These are phyloP conservation scores for Synodontis membranacea DNA, from an alignment of 2,113 vertebrate genomes.

Conservation along the genomic window DNA sequence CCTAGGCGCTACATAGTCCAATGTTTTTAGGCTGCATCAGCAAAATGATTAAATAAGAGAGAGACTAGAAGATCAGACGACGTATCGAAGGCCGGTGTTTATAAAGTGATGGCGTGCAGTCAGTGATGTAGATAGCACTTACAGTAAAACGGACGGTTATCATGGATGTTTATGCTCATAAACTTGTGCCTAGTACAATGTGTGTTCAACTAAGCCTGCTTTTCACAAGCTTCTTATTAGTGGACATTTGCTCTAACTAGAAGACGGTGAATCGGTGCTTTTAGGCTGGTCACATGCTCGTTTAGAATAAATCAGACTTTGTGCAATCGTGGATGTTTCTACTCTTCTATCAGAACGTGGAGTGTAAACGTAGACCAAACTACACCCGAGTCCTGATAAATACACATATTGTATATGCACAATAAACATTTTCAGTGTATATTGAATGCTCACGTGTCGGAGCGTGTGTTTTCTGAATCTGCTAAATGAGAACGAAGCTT, in stretches of 20 bases:
- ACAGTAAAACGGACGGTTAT: slow-evolving; percentile 24
- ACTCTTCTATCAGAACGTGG: slow-evolving; percentile 62
- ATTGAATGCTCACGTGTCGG: not conserved
- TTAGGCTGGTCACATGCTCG: slow-evolving; percentile 41
- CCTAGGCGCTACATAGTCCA: slow-evolving; percentile 30
- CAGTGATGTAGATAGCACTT: slow-evolving; percentile 14
- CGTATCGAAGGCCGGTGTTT: not conserved
- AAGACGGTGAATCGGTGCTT: slow-evolving; percentile 12
- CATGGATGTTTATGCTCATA: slow-evolving; percentile 25
- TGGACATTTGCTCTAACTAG: slow-evolving; percentile 27
- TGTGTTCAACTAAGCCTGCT: slow-evolving; percentile 17
- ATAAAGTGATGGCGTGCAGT: slow-evolving; percentile 39
- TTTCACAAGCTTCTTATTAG: slow-evolving; percentile 38
- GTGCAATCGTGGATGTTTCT: slow-evolving; percentile 59
- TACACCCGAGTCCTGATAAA: slow-evolving; percentile 52
- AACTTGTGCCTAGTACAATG: slow-evolving; percentile 30
- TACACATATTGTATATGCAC: slow-evolving; percentile 56
- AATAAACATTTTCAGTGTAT: slow-evolving; percentile 62
- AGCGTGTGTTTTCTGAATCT: not conserved
- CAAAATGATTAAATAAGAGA: not conserved
- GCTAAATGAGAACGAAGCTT: not conserved
- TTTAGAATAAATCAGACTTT: slow-evolving; percentile 55
- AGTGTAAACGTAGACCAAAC: slow-evolving; percentile 59
- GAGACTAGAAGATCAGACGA: not conserved
- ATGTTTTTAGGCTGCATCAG: slow-evolving; percentile 46